phyloP scores from a whole-genome alignment of 2,888 invertebrate genomes.

The Lepidochrysops patricia region DNA sequence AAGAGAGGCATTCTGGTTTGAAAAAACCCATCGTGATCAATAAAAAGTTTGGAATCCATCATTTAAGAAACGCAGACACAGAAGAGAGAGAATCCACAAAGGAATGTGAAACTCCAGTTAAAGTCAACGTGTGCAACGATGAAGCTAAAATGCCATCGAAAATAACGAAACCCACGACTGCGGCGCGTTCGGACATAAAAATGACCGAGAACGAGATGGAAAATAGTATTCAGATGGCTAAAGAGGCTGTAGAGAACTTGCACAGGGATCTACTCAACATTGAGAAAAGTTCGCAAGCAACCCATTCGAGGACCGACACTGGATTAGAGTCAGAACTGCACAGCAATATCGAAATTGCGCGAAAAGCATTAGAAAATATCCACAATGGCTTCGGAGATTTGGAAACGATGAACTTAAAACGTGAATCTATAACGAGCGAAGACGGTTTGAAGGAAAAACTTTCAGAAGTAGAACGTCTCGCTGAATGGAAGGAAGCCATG shows the following conservation, averaged over 20 bases:
- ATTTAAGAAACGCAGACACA: constrained; percentile 52
- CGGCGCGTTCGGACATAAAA: constrained; percentile 28
- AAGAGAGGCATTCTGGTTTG: constrained; percentile 33
- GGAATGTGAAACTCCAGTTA: constrained; percentile 43
- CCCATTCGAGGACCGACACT: constrained; percentile 15
- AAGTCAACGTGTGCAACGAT: constrained; percentile 52
- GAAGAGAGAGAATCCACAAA: constrained; percentile 37
- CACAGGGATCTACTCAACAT: constrained; percentile 45
- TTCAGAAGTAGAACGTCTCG: constrained; percentile 41
- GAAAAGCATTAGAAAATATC: constrained; percentile 47
- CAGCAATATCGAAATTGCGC: constrained; percentile 49
- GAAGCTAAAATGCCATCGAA: constrained; percentile 32
- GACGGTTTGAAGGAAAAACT: constrained; percentile 31
- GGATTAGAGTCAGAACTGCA: constrained; percentile 41
- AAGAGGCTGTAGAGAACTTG: constrained; percentile 55
- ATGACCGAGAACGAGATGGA: constrained; percentile 45
- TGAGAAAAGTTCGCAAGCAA: constrained; percentile 31
- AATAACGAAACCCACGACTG: constrained; percentile 29
- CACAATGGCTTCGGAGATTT: constrained; percentile 44
- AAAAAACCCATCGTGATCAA: constrained; percentile 52
- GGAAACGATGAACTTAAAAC: constrained; percentile 39
- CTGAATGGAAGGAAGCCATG: constrained; percentile 54
- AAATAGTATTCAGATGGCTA: constrained; percentile 52
- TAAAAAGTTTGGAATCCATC: constrained; percentile 49
- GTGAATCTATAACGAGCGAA: constrained; percentile 30